Evolutionary conservation across 2,888 invertebrate species (phyloP).

Genomic region (Mimumesa dahlbomi): DNA sequence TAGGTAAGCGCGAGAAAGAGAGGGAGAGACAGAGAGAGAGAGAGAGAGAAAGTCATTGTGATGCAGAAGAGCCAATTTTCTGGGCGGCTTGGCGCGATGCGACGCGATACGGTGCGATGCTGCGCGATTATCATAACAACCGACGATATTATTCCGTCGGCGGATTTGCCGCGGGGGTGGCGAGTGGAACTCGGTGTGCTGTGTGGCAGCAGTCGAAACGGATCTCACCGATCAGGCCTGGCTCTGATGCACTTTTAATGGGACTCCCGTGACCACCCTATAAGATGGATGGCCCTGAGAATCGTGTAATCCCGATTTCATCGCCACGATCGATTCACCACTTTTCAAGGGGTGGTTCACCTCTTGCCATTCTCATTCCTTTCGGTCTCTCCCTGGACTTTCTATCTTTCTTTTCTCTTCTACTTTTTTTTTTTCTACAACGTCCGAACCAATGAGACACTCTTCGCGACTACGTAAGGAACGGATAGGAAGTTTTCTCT

Average conservation of each 20-base stretch:
- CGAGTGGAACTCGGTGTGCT: constrained; percentile 46
- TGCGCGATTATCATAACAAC: constrained; percentile 80
- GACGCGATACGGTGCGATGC: constrained; percentile 77
- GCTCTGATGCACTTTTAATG: constrained; percentile 79
- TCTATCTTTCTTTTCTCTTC: background rate
- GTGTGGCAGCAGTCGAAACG: constrained; percentile 61
- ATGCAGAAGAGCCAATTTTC: constrained; percentile 81
- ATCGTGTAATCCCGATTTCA: constrained; percentile 65
- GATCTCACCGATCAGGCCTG: constrained; percentile 65
- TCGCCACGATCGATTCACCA: constrained; percentile 58
- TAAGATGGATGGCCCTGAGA: constrained; percentile 76
- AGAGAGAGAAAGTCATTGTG: constrained; percentile 77
- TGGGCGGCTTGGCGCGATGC: constrained; percentile 80
- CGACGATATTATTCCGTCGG: constrained; percentile 79
- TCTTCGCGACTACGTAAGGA: too few species aligned
- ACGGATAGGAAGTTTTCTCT: too few species aligned
- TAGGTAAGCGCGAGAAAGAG: constrained; percentile 4
- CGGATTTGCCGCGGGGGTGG: constrained; percentile 51
- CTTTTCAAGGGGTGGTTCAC: too few species aligned
- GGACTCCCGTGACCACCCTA: constrained; percentile 70
- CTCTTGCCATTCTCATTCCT: background rate
- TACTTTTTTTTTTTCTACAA: background rate
- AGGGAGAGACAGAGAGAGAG: constrained; percentile 26
- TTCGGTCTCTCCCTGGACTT: background rate
- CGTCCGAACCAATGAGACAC: too few species aligned